Evolutionary conservation across 2,888 invertebrate genomes (phyloP).

Genomic region (Drosophila glabriapex): DNA sequence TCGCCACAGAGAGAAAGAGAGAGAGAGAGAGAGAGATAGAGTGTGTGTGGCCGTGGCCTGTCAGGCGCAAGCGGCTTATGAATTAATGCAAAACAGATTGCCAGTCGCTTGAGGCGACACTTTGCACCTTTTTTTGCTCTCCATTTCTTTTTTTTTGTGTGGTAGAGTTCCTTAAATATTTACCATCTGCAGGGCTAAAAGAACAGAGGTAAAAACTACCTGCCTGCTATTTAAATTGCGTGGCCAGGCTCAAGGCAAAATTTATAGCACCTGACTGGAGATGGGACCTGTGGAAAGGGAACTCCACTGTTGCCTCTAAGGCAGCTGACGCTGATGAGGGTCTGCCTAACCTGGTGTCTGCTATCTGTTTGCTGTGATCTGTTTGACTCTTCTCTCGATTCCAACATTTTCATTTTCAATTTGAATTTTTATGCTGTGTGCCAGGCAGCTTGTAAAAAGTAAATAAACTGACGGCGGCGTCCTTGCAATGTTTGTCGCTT

Average conservation of each 20-base stretch:
- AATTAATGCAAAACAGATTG: slow-evolving; percentile 81
- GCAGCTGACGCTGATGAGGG: slow-evolving; percentile 70
- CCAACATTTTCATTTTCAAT: slow-evolving; percentile 74
- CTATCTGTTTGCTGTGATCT: slow-evolving; percentile 64
- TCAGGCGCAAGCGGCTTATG: slow-evolving; percentile 77
- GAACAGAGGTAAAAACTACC: slow-evolving; percentile 49
- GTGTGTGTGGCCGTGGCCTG: slow-evolving; percentile 43
- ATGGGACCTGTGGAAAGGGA: slow-evolving; percentile 19
- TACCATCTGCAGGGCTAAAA: slow-evolving; percentile 60
- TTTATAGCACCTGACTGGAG: slow-evolving; percentile 61
- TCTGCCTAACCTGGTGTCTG: slow-evolving; percentile 25
- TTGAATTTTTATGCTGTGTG: slow-evolving; percentile 72
- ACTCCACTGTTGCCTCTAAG: slow-evolving; percentile 31
- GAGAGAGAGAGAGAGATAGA: not conserved
- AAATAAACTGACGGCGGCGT: slow-evolving; percentile 68
- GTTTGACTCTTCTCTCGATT: slow-evolving; percentile 59
- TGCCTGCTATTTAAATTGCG: slow-evolving; percentile 61
- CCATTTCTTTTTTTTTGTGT: slow-evolving; percentile 10
- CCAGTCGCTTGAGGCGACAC: slow-evolving; percentile 74
- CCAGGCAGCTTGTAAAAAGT: slow-evolving; percentile 72
- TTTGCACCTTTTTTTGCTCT: slow-evolving; percentile 65
- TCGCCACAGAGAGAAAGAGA: slow-evolving; percentile 1
- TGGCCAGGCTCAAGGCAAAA: slow-evolving; percentile 49
- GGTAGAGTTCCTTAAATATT: slow-evolving; percentile 67
- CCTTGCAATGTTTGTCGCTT: slow-evolving; percentile 74